These are phyloP conservation scores for Yasuhikotakia modesta DNA, from an alignment of 2,797 vertebrate genomes.

Conservation along the genomic window DNA sequence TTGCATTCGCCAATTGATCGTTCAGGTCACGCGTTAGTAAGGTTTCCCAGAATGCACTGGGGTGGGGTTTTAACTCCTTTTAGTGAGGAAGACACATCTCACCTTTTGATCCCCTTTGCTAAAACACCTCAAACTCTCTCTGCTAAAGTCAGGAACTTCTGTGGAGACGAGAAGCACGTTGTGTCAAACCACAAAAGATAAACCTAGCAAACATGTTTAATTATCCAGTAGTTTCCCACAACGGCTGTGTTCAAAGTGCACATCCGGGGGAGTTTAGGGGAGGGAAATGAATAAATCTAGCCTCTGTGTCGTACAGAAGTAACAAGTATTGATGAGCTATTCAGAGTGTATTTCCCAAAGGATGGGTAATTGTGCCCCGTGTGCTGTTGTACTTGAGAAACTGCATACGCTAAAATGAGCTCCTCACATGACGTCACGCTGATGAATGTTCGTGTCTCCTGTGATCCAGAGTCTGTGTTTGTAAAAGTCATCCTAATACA, in stretches of 20 bases:
- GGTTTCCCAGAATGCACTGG: constrained; percentile 3
- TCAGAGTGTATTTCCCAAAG: constrained; percentile 58
- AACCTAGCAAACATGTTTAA: constrained; percentile 55
- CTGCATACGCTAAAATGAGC: constrained; percentile 46
- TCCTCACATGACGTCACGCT: constrained; percentile 58
- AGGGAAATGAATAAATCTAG: constrained; percentile 58
- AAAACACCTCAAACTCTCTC: constrained; percentile 16
- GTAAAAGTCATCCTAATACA: constrained; percentile 63
- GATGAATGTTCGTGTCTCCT: constrained; percentile 63
- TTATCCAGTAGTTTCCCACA: constrained; percentile 46
- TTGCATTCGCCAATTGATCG: constrained; percentile 35
- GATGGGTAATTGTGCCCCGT: constrained; percentile 52
- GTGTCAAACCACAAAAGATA: constrained; percentile 44
- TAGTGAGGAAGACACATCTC: neutral
- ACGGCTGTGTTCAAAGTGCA: constrained; percentile 38
- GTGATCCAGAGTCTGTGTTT: constrained; percentile 60
- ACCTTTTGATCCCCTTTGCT: neutral
- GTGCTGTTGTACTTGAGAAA: constrained; percentile 51
- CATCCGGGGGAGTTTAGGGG: constrained; percentile 37
- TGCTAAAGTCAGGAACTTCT: constrained; percentile 17
- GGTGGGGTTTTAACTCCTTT: neutral
- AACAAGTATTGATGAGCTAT: constrained; percentile 63
- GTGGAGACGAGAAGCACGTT: constrained; percentile 7
- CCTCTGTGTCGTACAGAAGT: constrained; percentile 50
- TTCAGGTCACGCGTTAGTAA: constrained; percentile 16